Conservation (phyloP, 2,113 vertebrate species). For the Vidua macroura region DNA sequence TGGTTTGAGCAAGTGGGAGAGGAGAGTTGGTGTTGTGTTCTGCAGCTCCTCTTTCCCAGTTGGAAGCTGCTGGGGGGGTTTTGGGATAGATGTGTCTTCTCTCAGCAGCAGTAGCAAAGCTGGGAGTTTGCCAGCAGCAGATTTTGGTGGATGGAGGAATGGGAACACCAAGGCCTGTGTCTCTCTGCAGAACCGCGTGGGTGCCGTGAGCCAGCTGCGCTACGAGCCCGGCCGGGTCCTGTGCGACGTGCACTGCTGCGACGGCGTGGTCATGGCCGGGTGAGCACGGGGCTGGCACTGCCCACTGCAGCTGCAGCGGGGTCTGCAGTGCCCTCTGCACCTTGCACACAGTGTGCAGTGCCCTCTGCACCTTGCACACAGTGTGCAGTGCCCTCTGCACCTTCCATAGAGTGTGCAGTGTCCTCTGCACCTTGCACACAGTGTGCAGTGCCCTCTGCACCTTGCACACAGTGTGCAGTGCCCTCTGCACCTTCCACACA, state of each 20-base stretch:
- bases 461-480: fast-evolving
- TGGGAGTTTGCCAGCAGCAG: not conserved
- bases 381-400: fast-evolving
- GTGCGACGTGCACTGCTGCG: not conserved
- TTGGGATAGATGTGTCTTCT: not conserved
- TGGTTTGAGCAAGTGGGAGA: not conserved
- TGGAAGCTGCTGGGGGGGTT: not conserved
- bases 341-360: fast-evolving
- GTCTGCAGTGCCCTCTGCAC: fast-evolving
- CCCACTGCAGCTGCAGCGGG: not conserved
- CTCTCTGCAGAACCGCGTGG: not conserved
- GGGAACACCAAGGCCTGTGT: not conserved
- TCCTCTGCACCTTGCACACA: fast-evolving
- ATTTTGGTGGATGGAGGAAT: not conserved
- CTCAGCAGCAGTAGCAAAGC: not conserved
- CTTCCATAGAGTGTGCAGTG: fast-evolving
- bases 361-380: fast-evolving
- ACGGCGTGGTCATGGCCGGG: not conserved
- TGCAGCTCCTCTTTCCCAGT: not conserved
- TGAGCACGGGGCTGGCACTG: not conserved
- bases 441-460: fast-evolving
- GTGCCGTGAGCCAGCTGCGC: not conserved
- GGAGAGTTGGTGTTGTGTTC: not conserved
- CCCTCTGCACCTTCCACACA: fast-evolving
- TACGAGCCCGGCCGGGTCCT: not conserved